Evolutionary conservation across 2,888 invertebrate genomes (phyloP).

Genomic region (Agonopterix subpropinquella): DNA sequence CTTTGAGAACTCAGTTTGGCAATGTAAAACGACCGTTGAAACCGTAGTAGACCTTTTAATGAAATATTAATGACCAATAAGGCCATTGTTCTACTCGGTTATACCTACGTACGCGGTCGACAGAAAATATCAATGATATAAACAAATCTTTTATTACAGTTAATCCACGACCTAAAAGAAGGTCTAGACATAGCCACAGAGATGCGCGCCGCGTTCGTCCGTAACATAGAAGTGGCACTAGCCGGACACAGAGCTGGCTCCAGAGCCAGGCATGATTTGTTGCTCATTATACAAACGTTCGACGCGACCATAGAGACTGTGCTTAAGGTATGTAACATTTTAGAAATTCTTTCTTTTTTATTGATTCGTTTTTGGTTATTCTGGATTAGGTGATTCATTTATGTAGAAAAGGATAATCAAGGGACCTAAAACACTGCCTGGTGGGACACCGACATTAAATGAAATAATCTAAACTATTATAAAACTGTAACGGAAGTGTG

Average conservation of each 20-base stretch:
- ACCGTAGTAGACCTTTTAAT: too few species aligned
- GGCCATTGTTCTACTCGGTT: too few species aligned
- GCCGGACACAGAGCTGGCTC: constrained; percentile 32
- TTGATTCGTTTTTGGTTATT: background rate
- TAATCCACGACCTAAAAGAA: constrained; percentile 93
- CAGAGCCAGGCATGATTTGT: constrained; percentile 58
- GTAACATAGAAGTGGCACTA: constrained; percentile 78
- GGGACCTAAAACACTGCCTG: too few species aligned
- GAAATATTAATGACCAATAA: too few species aligned
- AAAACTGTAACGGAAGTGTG: too few species aligned
- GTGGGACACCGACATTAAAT: too few species aligned
- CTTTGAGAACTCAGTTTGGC: too few species aligned
- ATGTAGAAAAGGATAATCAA: too few species aligned
- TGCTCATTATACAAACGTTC: constrained; percentile 80
- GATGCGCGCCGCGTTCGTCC: constrained; percentile 85
- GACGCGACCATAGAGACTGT: constrained; percentile 85
- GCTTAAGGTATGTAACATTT: constrained; percentile 71
- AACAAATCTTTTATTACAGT: constrained; percentile 37
- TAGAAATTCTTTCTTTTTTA: background rate
- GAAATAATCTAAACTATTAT: too few species aligned
- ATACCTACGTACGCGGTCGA: too few species aligned
- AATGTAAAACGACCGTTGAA: too few species aligned
- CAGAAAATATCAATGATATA: too few species aligned
- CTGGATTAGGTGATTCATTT: background rate
- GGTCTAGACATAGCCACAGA: constrained; percentile 89